Evolutionary conservation across 2,113 vertebrate genomes (phyloP).

Genomic region (Morone saxatilis): DNA sequence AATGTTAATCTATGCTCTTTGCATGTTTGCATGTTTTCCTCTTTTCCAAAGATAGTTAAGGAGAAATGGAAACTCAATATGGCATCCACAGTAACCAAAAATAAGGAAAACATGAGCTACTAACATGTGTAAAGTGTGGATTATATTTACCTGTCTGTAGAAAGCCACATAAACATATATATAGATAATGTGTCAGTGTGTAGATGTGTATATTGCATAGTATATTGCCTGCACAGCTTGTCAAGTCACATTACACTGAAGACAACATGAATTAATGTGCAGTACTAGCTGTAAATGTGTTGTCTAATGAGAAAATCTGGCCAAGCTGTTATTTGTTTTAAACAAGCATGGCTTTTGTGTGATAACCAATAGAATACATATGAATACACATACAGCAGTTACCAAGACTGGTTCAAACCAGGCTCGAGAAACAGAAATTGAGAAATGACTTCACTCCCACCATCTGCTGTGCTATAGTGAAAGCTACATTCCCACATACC

Average conservation of each 20-base stretch:
- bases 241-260: not conserved
- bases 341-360: constrained; percentile 5
- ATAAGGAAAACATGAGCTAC: not conserved
- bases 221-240: not conserved
- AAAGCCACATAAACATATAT: not conserved
- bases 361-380: not conserved
- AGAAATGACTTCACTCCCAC: constrained; percentile 41
- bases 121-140: not conserved
- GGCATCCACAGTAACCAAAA: not conserved
- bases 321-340: constrained; percentile 8
- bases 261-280: not conserved
- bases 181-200: not conserved
- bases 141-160: not conserved
- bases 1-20: not conserved
- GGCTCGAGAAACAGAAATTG: not conserved
- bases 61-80: not conserved
- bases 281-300: not conserved
- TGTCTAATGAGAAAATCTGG: constrained; percentile 5
- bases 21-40: not conserved
- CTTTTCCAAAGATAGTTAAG: not conserved
- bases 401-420: constrained; percentile 27
- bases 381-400: not conserved
- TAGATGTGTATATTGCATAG: not conserved
- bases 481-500: constrained; percentile 46
- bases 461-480: constrained; percentile 53